Evolutionary conservation across 2,113 vertebrate genomes (phyloP).

Genomic region (Cebus imitator): DNA sequence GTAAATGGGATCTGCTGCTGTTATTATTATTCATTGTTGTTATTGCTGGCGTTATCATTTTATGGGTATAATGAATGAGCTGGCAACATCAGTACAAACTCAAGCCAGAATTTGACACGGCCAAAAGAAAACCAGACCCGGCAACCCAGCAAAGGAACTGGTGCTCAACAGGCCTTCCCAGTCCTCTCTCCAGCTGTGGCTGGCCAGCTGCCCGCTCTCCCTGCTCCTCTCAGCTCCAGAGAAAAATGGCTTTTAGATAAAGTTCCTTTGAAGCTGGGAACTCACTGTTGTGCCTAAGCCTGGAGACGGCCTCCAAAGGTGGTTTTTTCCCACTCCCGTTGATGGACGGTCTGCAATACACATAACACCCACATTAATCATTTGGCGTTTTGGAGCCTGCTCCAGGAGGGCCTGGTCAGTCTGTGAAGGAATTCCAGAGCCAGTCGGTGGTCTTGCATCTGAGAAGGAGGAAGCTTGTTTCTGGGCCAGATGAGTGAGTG

Average conservation of each 20-base stretch:
- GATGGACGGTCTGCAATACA: not conserved
- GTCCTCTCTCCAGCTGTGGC: not conserved
- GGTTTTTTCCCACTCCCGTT: not conserved
- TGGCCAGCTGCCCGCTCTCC: not conserved
- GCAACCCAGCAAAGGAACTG: not conserved
- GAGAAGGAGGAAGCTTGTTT: not conserved
- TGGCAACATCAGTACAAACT: not conserved
- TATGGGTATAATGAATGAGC: not conserved
- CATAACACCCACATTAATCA: not conserved
- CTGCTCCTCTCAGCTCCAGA: fast-evolving
- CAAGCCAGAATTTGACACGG: not conserved
- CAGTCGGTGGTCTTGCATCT: not conserved
- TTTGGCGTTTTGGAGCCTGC: not conserved
- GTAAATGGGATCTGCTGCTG: not conserved
- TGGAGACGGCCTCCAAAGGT: not conserved
- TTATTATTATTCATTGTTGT: not conserved
- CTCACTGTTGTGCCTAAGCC: not conserved
- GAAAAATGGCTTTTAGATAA: not conserved
- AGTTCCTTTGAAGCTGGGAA: not conserved
- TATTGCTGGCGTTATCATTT: not conserved
- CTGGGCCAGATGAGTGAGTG: not conserved
- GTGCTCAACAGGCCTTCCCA: fast-evolving
- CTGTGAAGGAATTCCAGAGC: not conserved
- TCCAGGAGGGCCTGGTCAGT: not conserved
- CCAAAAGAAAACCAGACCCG: not conserved